phyloP scores from a whole-genome alignment of 2,888 invertebrate species.

The Ernsta delagoae region DNA sequence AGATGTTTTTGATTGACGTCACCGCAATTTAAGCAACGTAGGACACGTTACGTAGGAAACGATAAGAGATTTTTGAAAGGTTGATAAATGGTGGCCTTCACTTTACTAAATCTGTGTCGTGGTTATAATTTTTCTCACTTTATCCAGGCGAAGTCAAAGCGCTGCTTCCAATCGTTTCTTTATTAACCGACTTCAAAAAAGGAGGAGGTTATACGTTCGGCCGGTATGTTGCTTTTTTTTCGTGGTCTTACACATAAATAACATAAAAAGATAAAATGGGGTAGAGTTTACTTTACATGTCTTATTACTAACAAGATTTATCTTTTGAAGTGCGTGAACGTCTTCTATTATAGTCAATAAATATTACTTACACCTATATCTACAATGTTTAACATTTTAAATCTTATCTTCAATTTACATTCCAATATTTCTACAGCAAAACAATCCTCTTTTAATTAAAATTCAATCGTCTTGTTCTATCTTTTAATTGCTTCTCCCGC shows the following conservation, averaged over 20 bases:
- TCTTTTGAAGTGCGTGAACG: too few relatives aligned
- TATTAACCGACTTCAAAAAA: too few relatives aligned
- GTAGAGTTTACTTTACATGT: too few relatives aligned
- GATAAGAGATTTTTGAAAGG: slow-evolving; percentile 11
- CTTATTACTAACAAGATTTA: too few relatives aligned
- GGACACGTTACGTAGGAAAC: not conserved
- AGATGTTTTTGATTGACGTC: slow-evolving; percentile 7
- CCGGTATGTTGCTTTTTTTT: too few relatives aligned
- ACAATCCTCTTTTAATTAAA: slow-evolving; percentile 15
- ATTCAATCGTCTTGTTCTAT: slow-evolving; percentile 20
- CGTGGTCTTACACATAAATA: too few relatives aligned
- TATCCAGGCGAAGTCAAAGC: not conserved
- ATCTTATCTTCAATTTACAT: not conserved
- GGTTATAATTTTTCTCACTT: slow-evolving; percentile 7
- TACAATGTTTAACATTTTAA: too few relatives aligned
- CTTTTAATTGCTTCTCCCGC: slow-evolving; percentile 21
- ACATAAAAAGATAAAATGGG: too few relatives aligned
- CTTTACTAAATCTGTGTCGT: not conserved
- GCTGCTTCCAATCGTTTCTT: not conserved
- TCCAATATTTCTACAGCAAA: not conserved
- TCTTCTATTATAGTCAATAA: too few relatives aligned
- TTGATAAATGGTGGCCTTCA: slow-evolving; percentile 10
- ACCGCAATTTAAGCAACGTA: slow-evolving; percentile 7
- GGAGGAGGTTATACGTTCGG: too few relatives aligned
- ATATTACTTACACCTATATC: too few relatives aligned